Evolutionary conservation across 2,113 vertebrate species (phyloP).

Genomic region (Upupa epops): DNA sequence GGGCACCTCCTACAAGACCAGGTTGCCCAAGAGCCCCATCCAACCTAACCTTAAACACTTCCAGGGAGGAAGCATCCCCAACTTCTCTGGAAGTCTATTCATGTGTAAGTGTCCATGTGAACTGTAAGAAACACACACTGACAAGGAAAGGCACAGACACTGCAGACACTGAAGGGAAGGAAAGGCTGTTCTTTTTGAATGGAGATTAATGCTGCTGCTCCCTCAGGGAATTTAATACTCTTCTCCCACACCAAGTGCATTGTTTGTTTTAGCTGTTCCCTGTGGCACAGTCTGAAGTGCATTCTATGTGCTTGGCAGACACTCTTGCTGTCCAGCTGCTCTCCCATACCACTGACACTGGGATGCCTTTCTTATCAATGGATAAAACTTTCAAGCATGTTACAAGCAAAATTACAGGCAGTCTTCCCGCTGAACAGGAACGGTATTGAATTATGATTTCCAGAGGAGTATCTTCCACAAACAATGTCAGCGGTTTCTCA

Average conservation of each 20-base stretch:
- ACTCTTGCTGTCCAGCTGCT: neutral
- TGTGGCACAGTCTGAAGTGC: neutral
- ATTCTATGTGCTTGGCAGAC: neutral
- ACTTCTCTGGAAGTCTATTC: too few relatives aligned
- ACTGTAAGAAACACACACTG: neutral
- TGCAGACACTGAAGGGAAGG: neutral
- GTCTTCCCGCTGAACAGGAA: conserved; percentile 2
- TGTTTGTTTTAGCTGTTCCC: conserved; percentile 9
- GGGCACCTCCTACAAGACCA: too few relatives aligned
- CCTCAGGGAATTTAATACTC: neutral
- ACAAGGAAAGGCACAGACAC: neutral
- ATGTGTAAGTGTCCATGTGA: neutral
- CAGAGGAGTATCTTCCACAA: conserved; percentile 23
- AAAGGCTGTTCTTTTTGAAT: neutral
- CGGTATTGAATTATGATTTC: conserved; percentile 29
- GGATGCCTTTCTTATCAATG: neutral
- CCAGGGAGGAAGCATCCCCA: too few relatives aligned
- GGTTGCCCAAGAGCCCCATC: too few relatives aligned
- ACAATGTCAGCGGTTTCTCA: neutral
- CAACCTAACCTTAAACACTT: too few relatives aligned
- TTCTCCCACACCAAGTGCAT: neutral
- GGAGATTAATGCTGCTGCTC: neutral
- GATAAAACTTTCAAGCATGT: conserved; percentile 5
- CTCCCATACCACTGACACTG: neutral
- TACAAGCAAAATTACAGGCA: conserved; percentile 4